phyloP scores from a whole-genome alignment of 2,113 vertebrate genomes.

The Monopterus albus region DNA sequence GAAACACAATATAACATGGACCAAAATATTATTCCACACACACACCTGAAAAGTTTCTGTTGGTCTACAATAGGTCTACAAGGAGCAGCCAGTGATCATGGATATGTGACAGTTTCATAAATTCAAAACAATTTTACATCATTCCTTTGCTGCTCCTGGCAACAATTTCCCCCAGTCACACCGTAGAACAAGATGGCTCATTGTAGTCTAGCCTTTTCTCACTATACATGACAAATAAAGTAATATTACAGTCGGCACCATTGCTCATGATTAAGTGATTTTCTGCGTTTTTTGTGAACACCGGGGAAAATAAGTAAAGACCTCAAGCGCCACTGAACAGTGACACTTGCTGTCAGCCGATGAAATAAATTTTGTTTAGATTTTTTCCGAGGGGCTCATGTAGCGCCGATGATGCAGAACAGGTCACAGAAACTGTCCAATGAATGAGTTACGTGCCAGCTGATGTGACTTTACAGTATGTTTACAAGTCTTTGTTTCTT shows the following conservation, averaged over 20 bases:
- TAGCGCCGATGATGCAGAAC: constrained; percentile 14
- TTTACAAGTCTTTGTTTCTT: constrained; percentile 24
- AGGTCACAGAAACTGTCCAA: constrained; percentile 18
- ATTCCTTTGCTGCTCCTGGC: background rate
- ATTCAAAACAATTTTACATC: background rate
- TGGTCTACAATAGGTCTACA: background rate
- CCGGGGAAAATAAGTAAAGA: constrained; percentile 1
- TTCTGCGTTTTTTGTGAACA: constrained; percentile 9
- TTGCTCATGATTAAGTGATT: background rate
- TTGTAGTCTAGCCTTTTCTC: background rate
- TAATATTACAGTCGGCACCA: background rate
- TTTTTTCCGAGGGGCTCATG: background rate
- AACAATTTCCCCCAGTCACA: background rate
- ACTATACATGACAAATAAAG: background rate
- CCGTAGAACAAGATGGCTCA: background rate
- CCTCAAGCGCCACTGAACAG: background rate
- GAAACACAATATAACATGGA: background rate
- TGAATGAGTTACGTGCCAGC: constrained; percentile 18
- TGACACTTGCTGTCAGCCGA: background rate
- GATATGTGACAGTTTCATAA: background rate
- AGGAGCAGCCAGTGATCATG: background rate
- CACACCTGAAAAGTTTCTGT: background rate
- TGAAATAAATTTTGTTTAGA: constrained; percentile 23
- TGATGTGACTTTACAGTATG: constrained; percentile 6
- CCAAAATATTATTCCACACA: background rate